These are phyloP conservation scores for Drosophila tropicalis DNA, from an alignment of 1,140 invertebrate genomes.

Conservation along the genomic window DNA sequence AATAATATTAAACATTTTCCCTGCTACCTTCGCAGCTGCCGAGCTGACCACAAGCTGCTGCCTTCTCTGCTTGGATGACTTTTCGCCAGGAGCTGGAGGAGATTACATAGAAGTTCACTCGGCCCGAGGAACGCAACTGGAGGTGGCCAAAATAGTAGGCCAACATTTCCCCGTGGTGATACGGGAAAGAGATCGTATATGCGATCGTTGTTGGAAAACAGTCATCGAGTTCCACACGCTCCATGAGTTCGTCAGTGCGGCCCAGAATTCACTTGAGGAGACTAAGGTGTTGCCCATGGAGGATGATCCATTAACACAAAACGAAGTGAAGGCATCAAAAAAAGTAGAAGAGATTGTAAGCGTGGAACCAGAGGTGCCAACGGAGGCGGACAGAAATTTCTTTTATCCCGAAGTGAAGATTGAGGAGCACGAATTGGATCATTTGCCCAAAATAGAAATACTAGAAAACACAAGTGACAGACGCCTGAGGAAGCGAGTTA, in stretches of 20 bases:
- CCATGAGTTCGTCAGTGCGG: constrained; percentile 66
- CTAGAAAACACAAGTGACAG: constrained; percentile 48
- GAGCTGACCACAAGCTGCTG: constrained; percentile 34
- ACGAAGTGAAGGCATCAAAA: constrained; percentile 16
- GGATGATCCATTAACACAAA: constrained; percentile 63
- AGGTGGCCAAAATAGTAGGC: constrained; percentile 52
- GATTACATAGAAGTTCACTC: constrained; percentile 57
- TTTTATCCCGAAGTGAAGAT: constrained; percentile 76
- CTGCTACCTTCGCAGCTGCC: constrained; percentile 16
- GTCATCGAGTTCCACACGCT: constrained; percentile 67
- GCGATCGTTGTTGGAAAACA: constrained; percentile 65
- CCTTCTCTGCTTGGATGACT: constrained; percentile 66
- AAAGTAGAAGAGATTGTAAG: not conserved
- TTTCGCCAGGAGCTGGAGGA: constrained; percentile 21
- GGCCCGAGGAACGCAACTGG: constrained; percentile 34
- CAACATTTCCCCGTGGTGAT: constrained; percentile 59
- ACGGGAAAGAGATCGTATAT: constrained; percentile 49
- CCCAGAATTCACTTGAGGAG: constrained; percentile 62
- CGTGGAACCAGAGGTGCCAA: constrained; percentile 23
- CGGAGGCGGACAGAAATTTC: constrained; percentile 38
- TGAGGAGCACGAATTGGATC: constrained; percentile 74
- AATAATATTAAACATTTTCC: constrained; percentile 14
- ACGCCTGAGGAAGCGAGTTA: constrained; percentile 51
- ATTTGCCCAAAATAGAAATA: constrained; percentile 75
- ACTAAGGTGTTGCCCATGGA: constrained; percentile 59